Conservation (phyloP, 2,797 vertebrate species). For the Emys orbicularis region DNA sequence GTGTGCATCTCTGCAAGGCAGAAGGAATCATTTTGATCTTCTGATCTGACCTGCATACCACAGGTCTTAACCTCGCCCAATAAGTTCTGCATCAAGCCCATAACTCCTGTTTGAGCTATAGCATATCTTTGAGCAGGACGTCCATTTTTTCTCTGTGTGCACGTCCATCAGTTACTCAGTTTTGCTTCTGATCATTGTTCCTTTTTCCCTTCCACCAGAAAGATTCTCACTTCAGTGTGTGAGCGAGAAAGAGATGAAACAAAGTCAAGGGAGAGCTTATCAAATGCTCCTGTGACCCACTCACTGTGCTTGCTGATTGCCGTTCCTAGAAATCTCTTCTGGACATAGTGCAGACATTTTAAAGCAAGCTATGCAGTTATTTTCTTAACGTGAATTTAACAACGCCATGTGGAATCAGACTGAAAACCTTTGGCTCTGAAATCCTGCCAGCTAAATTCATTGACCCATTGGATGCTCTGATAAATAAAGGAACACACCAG, state of each 20-base stretch:
- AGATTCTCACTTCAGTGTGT: neutral
- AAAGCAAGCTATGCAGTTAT: neutral
- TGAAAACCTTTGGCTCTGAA: neutral
- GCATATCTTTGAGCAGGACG: neutral
- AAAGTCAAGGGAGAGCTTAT: neutral
- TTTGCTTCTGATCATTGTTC: neutral
- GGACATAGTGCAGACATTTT: neutral
- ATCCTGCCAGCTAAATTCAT: neutral
- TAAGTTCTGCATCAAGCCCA: neutral
- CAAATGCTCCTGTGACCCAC: neutral
- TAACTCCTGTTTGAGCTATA: neutral
- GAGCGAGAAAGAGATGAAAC: neutral
- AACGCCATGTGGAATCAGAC: neutral
- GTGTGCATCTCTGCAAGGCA: neutral
- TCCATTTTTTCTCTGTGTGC: neutral
- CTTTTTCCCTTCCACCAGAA: neutral
- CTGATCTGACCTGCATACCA: neutral
- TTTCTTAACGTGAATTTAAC: neutral
- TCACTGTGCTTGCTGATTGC: neutral
- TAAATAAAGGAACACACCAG: neutral
- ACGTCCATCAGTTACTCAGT: neutral
- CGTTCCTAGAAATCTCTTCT: neutral
- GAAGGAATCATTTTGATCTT: neutral
- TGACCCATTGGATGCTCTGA: neutral
- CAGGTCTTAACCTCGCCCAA: neutral